Evolutionary conservation across 2,888 invertebrate genomes (phyloP).

Genomic region (Dichetophora obliterata): DNA sequence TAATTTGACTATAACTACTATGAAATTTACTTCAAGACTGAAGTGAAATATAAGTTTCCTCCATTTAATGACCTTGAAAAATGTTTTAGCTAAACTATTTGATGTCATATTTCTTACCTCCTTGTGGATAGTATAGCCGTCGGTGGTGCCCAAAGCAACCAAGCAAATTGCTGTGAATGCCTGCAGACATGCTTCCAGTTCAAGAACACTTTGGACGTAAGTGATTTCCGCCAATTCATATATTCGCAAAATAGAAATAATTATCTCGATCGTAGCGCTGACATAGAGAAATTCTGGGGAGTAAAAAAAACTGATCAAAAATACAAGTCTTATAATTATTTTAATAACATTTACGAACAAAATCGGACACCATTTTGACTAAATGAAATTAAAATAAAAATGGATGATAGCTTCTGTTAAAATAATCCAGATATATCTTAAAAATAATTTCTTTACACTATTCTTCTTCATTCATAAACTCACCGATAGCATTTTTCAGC

Average conservation of each 20-base stretch:
- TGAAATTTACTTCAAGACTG: neutral
- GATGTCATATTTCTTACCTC: slow-evolving; percentile 58
- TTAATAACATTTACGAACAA: too few relatives aligned
- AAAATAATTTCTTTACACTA: too few relatives aligned
- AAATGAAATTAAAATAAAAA: too few relatives aligned
- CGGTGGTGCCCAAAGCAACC: slow-evolving; percentile 55
- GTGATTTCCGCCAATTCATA: slow-evolving; percentile 63
- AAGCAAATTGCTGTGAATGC: slow-evolving; percentile 52
- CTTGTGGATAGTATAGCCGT: slow-evolving; percentile 66
- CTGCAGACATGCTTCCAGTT: slow-evolving; percentile 62
- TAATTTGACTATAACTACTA: neutral
- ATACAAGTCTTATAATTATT: too few relatives aligned
- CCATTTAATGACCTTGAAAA: neutral
- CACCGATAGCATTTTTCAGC: slow-evolving; percentile 64
- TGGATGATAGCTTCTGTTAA: too few relatives aligned
- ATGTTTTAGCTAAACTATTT: too few relatives aligned
- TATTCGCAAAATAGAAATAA: slow-evolving; percentile 59
- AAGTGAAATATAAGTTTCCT: neutral
- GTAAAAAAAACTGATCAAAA: slow-evolving; percentile 34
- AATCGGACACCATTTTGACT: too few relatives aligned
- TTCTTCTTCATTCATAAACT: slow-evolving; percentile 41
- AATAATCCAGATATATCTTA: too few relatives aligned
- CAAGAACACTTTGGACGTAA: slow-evolving; percentile 57
- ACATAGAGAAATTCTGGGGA: slow-evolving; percentile 62
- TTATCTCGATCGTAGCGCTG: slow-evolving; percentile 55